Conservation (phyloP, 2,113 vertebrate species). For the Ailurus styani region DNA sequence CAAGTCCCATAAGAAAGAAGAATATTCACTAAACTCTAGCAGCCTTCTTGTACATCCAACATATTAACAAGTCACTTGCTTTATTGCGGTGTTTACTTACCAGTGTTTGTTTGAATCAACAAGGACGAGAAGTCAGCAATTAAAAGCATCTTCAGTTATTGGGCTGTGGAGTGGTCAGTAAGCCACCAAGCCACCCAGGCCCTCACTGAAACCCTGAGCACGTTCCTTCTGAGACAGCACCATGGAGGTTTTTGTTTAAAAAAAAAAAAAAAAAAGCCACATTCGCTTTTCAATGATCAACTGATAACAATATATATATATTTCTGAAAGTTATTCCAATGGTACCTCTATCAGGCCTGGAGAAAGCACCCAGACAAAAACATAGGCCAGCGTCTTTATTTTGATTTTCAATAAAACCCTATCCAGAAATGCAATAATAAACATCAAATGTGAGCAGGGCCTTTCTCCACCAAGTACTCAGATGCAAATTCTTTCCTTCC, state of each 20-base stretch:
- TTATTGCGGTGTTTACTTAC: not conserved
- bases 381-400: conserved; percentile 37
- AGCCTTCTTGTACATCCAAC: not conserved
- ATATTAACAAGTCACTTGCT: not conserved
- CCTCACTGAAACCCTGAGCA: not conserved
- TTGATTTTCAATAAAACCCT: not conserved
- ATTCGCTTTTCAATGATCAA: conserved; percentile 9
- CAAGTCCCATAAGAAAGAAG: not conserved
- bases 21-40: not conserved
- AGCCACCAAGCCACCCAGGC: not conserved
- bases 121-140: not conserved
- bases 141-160: not conserved
- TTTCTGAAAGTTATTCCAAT: not conserved
- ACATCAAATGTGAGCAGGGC: conserved; percentile 42
- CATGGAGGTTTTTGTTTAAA: not conserved
- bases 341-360: not conserved
- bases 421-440: conserved; percentile 49
- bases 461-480: conserved; percentile 55
- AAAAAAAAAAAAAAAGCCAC: not conserved
- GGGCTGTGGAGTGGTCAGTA: not conserved
- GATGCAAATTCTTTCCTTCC: conserved; percentile 54
- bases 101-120: not conserved
- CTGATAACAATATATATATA: not conserved
- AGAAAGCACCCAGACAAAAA: conserved; percentile 27
- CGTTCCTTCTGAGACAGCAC: not conserved